Conservation (phyloP, 2,113 vertebrate species). For the Channa argus region DNA sequence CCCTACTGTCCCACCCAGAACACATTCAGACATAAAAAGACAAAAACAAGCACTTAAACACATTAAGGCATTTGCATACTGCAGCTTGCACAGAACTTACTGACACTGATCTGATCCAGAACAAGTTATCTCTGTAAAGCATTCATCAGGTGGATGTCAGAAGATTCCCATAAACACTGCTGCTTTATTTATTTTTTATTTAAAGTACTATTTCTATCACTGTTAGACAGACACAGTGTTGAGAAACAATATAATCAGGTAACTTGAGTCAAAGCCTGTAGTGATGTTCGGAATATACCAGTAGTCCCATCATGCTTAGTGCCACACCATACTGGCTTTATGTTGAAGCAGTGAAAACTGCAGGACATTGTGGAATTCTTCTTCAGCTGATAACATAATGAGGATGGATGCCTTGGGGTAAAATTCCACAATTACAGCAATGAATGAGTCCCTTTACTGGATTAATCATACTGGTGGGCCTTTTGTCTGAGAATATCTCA, state of each 20-base stretch:
- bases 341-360: slow-evolving; percentile 14
- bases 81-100: neutral
- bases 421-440: slow-evolving; percentile 67
- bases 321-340: slow-evolving; percentile 9
- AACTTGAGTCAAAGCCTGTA: slow-evolving; percentile 30
- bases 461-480: slow-evolving; percentile 50
- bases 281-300: slow-evolving; percentile 19
- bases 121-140: slow-evolving; percentile 42
- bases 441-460: slow-evolving; percentile 65
- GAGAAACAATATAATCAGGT: slow-evolving; percentile 42
- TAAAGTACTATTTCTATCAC: neutral
- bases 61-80: slow-evolving; percentile 34
- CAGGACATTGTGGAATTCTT: slow-evolving; percentile 39
- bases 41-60: slow-evolving; percentile 58
- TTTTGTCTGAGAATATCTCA: slow-evolving; percentile 50
- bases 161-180: slow-evolving; percentile 36
- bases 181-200: neutral
- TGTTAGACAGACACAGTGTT: slow-evolving; percentile 5
- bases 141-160: slow-evolving; percentile 46
- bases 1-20: slow-evolving; percentile 31
- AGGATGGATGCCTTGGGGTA: slow-evolving; percentile 50
- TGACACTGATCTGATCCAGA: slow-evolving; percentile 57
- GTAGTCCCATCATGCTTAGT: no score
- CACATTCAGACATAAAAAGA: slow-evolving; percentile 17
- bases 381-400: slow-evolving; percentile 63